Conservation (phyloP, 2,113 vertebrate genomes). For the Pomatostomus ruficeps region DNA sequence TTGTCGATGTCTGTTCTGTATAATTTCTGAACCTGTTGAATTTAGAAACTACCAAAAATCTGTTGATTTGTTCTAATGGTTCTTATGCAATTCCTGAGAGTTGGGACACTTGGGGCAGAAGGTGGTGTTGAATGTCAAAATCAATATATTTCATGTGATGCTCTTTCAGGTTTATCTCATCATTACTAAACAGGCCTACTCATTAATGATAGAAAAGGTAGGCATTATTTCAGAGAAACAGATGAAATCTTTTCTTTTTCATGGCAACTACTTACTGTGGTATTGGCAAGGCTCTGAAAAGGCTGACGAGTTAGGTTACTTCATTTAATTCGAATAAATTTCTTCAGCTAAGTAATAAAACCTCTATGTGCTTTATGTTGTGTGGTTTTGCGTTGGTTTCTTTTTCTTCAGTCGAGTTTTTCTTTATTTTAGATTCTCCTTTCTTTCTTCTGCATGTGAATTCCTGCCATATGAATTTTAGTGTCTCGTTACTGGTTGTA, state of each 20-base stretch:
- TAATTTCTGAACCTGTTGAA: background rate
- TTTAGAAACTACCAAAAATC: background rate
- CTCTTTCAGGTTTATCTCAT: background rate
- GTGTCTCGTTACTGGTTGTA: background rate
- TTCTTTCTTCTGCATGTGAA: background rate
- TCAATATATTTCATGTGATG: background rate
- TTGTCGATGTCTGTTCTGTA: background rate
- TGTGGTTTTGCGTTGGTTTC: background rate
- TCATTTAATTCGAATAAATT: background rate
- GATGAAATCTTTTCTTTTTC: background rate
- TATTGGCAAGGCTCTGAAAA: background rate
- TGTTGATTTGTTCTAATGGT: background rate
- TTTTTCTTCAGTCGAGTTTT: background rate
- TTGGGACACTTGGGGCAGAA: background rate
- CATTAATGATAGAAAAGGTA: background rate
- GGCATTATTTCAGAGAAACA: background rate
- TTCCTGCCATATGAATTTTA: background rate
- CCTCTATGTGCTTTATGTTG: fast-evolving
- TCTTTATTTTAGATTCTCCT: background rate
- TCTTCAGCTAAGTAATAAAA: background rate
- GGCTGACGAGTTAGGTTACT: background rate
- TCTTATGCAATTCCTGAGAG: background rate
- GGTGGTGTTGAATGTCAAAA: background rate
- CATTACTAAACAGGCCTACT: background rate
- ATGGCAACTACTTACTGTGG: background rate